These are phyloP conservation scores for Chamaea fasciata DNA, from an alignment of 2,113 vertebrate genomes.

Conservation along the genomic window DNA sequence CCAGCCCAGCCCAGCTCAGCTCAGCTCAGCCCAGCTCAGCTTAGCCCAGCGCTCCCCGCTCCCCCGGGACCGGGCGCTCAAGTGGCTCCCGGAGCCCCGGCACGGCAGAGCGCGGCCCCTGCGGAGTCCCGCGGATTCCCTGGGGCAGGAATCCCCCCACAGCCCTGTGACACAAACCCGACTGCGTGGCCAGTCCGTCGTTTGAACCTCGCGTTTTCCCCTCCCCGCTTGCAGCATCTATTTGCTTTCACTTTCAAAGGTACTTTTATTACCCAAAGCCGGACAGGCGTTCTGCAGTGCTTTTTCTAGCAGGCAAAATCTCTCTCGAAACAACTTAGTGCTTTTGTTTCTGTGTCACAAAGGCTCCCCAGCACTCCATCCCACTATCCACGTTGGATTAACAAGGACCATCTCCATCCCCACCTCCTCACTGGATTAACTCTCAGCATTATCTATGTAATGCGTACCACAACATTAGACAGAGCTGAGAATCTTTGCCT, in stretches of 20 bases:
- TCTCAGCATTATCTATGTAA: not conserved
- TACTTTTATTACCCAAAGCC: not conserved
- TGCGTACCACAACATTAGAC: fast-evolving
- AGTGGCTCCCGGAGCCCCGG: not conserved
- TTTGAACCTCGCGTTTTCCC: not conserved
- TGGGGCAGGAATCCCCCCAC: not conserved
- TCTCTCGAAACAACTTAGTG: not conserved
- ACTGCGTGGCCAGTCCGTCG: not conserved
- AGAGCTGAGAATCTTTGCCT: not conserved
- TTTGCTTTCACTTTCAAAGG: not conserved
- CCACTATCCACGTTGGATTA: not conserved
- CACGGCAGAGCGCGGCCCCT: not conserved
- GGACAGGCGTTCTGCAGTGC: not conserved
- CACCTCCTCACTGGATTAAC: not conserved
- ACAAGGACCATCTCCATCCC: not conserved
- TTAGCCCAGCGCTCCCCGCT: not conserved
- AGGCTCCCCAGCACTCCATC: not conserved
- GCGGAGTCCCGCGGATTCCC: too few relatives aligned
- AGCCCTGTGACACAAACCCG: fast-evolving
- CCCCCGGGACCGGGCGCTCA: not conserved
- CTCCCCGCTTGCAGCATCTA: not conserved
- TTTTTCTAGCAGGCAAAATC: not conserved
- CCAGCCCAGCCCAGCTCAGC: not conserved
- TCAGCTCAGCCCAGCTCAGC: not conserved
- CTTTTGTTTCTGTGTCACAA: not conserved